Conservation (phyloP, 2,888 invertebrate genomes). For the Ormyrus thymus region DNA sequence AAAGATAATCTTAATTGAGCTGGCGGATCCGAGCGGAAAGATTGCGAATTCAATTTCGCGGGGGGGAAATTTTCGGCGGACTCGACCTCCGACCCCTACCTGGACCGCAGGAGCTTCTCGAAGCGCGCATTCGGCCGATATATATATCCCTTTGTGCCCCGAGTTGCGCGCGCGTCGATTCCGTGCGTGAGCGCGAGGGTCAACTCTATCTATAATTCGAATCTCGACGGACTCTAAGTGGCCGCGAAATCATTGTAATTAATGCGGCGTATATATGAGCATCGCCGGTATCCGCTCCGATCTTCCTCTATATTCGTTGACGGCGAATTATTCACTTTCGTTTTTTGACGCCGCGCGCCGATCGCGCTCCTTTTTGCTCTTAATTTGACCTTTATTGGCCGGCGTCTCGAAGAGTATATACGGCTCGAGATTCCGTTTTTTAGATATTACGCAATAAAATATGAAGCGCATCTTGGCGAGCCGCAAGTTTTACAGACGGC, state of each 20-base stretch:
- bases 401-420: background rate
- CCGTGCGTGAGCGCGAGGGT: background rate
- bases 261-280: conserved; percentile 60
- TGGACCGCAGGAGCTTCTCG: background rate
- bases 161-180: background rate
- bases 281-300: background rate
- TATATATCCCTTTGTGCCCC: background rate
- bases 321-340: conserved; percentile 24
- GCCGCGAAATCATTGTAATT: conserved; percentile 68
- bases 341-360: background rate
- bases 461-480: background rate
- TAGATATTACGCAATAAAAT: background rate
- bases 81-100: background rate
- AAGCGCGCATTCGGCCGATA: background rate
- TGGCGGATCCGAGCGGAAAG: conserved; percentile 17
- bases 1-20: conserved; percentile 31
- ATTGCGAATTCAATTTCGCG: conserved; percentile 37
- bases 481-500: too few relatives aligned
- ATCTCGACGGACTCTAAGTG: conserved; percentile 66
- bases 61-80: background rate
- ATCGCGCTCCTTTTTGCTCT: background rate
- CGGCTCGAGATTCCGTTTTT: background rate
- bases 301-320: background rate
- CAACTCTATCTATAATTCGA: conserved; percentile 67
- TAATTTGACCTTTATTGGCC: conserved; percentile 8